Percentiles rank a stretch among this genome's conserved stretches.
Conservation (phyloP, 2,797 vertebrate genomes). For the Sebastes elongatus region DNA sequence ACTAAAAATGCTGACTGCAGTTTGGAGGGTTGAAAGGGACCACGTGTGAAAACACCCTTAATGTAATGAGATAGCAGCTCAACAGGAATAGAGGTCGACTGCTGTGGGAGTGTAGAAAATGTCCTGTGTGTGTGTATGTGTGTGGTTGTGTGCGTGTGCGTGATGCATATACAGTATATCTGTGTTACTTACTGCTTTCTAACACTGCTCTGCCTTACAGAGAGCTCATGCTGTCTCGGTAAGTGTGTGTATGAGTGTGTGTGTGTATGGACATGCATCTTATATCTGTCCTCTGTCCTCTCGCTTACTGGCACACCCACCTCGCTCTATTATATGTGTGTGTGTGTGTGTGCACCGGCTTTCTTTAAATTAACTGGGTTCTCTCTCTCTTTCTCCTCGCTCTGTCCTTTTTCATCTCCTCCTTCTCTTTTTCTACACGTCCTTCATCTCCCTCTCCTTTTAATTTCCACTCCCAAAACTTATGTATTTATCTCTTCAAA, state of each 20-base stretch:
- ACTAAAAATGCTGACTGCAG: too few species aligned
- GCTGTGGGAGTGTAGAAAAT: not conserved
- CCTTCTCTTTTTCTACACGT: not conserved
- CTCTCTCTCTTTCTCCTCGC: constrained; percentile 32
- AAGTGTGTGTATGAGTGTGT: constrained; percentile 68
- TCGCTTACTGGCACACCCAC: constrained; percentile 28
- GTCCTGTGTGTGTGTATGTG: constrained; percentile 16
- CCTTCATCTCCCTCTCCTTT: not conserved
- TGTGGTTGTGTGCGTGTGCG: constrained; percentile 18
- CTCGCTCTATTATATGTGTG: constrained; percentile 39
- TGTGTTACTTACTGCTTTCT: constrained; percentile 74
- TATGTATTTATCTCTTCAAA: not conserved
- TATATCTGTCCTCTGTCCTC: constrained; percentile 49
- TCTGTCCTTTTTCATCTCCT: not conserved
- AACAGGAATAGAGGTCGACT: not conserved
- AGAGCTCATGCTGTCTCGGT: constrained; percentile 79
- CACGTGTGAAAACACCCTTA: not conserved
- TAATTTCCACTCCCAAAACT: not conserved
- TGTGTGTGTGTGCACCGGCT: constrained; percentile 9
- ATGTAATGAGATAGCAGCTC: not conserved
- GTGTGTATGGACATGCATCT: constrained; percentile 3
- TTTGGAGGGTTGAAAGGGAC: too few species aligned
- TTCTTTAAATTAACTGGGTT: constrained; percentile 51
- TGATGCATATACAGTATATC: constrained; percentile 4
- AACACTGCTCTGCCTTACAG: constrained; percentile 82